Evolutionary conservation across 2,113 vertebrate species (phyloP).

Genomic region (Puffinus mauretanicus): DNA sequence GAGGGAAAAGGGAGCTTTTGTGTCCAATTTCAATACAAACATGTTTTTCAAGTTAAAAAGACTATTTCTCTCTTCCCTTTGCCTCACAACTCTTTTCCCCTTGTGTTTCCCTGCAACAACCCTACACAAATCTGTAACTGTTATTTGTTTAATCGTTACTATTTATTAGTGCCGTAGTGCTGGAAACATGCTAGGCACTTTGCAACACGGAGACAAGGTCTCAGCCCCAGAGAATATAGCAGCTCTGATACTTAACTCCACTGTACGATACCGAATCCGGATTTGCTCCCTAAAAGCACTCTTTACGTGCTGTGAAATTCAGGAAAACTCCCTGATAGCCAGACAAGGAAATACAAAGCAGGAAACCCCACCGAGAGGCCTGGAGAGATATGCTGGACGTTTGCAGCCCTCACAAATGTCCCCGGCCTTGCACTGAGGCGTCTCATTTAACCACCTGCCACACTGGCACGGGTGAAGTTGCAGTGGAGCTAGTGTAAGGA

Average conservation of each 20-base stretch:
- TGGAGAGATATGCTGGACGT: no score
- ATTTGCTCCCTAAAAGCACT: neutral
- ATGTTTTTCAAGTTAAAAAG: neutral
- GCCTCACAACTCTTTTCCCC: neutral
- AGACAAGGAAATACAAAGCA: neutral
- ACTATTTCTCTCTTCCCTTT: neutral
- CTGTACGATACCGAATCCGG: accelerated
- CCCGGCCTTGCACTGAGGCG: accelerated
- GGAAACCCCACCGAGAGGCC: neutral
- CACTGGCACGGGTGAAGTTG: accelerated
- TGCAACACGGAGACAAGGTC: neutral
- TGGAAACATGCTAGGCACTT: neutral
- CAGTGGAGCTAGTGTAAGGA: neutral
- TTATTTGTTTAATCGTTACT: neutral
- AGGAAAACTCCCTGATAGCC: neutral
- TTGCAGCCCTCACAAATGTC: neutral
- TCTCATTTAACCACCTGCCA: neutral
- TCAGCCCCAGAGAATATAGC: neutral
- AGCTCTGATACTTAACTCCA: neutral
- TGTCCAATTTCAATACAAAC: neutral
- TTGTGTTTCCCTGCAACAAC: neutral
- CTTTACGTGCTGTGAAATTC: accelerated
- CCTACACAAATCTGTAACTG: neutral
- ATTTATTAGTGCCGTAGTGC: neutral
- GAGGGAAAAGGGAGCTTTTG: neutral